A percentile compares a stretch with the other conserved stretches of the same genome.
Conservation (phyloP, 1,140 invertebrate species). For the Magallana angulata region DNA sequence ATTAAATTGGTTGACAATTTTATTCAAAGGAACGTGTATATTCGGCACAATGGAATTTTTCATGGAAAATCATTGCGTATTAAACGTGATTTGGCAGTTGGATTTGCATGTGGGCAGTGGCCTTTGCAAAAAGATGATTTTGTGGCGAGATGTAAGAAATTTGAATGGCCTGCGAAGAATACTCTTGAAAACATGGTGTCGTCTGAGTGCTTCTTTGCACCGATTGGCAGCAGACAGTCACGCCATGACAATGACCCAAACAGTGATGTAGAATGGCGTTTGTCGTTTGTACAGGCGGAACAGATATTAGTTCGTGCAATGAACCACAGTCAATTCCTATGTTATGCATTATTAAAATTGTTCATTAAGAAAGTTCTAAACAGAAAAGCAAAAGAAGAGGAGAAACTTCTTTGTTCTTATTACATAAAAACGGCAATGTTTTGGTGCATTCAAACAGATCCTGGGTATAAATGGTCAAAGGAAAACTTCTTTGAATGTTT, state of each 20-base stretch:
- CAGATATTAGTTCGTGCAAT: constrained; percentile 41
- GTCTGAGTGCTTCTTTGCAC: constrained; percentile 40
- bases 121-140: neutral
- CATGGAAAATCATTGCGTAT: too few relatives aligned
- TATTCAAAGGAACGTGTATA: neutral
- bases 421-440: constrained; percentile 46
- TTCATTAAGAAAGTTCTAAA: constrained; percentile 16
- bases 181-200: constrained; percentile 15
- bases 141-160: neutral
- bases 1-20: neutral
- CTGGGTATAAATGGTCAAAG: neutral
- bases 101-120: neutral
- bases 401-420: constrained; percentile 44
- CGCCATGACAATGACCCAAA: neutral
- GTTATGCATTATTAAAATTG: constrained; percentile 47
- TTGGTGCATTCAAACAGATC: constrained; percentile 25
- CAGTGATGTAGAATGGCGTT: constrained; percentile 27
- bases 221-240: constrained; percentile 16
- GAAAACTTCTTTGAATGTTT: constrained; percentile 32
- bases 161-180: constrained; percentile 30
- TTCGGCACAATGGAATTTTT: too few relatives aligned
- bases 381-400: neutral
- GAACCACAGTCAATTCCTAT: constrained; percentile 40
- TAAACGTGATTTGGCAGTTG: neutral
- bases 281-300: constrained; percentile 42